Evolutionary conservation across 1,140 invertebrate genomes (phyloP), one percentile per base, ranked within the genome.

Genomic region (Nymphalis io): DNA sequence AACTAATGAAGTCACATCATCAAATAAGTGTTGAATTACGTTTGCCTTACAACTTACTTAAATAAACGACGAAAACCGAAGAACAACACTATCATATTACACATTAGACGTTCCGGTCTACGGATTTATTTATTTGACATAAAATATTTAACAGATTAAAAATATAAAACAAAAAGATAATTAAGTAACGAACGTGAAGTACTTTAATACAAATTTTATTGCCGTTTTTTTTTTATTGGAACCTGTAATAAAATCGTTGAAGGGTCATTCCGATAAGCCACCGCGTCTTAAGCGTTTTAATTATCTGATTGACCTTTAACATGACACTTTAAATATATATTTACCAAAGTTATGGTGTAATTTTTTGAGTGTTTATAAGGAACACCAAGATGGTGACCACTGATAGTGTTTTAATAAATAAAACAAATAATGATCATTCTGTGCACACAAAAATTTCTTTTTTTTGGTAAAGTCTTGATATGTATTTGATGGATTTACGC

Each of bases 21-120:
- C 21, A 42, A 53, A 64, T 20, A 55, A 55, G 51, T 27, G 21
- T 55, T n/a, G 15, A 55, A 13, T 55, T 55, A 23, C 51, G 46
- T 64, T 64, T 57, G 21, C 27, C 57, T 57, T 33, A 48, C 44
- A 55, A 55, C 33, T 23, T 40, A 16, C 51, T 64, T 64, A 57
- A 51, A 64, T 64, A 57, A 64, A 64, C 48, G 38, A 27, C 27
- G 48, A 53, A 63, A 53, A 39, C 46, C 27, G 44, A 46, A 12
- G 23, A 27, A 55, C 18, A 64, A 55, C 48, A 16, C 33, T 64
- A 57, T 64, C 33, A 13, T 11, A 38, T 64, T 33, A 64, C 62
- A 40, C 62, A 40, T 40, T 38, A 51, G 46, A 46, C 60, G 46
- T 61, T 48, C 42, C 60, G 42, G n/a, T 48, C 15, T 21, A n/a